phyloP scores from a whole-genome alignment of 2,113 vertebrate species.

The Cheirogaleus medius region DNA sequence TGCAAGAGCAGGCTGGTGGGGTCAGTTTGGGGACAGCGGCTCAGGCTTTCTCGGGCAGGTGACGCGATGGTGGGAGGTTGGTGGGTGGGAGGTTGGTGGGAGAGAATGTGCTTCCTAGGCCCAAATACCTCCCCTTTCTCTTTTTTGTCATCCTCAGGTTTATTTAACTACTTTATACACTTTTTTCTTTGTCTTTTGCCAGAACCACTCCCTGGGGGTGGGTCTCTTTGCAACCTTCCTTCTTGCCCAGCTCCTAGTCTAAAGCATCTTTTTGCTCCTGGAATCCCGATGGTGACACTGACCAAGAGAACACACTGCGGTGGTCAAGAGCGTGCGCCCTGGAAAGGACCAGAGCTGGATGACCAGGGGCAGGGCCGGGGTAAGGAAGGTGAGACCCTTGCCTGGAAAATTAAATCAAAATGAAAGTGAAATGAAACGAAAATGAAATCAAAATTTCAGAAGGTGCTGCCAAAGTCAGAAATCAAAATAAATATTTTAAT shows the following conservation, averaged over 20 bases:
- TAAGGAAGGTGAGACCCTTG: neutral
- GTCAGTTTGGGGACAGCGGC: neutral
- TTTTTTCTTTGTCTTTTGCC: neutral
- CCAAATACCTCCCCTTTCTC: neutral
- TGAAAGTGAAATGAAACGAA: neutral
- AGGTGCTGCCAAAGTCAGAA: neutral
- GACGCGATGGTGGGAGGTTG: accelerated
- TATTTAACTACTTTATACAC: neutral
- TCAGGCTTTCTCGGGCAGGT: neutral
- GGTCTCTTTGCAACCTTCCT: neutral
- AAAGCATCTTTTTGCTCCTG: neutral
- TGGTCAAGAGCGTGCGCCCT: neutral
- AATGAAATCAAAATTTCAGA: neutral
- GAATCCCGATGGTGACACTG: accelerated
- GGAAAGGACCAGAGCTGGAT: neutral
- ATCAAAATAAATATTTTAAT: neutral
- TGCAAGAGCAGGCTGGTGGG: neutral
- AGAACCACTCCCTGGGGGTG: neutral
- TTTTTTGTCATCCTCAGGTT: neutral
- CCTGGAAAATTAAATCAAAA: neutral
- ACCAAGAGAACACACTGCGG: neutral
- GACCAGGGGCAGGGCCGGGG: neutral
- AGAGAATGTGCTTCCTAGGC: neutral
- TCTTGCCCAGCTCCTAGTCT: neutral
- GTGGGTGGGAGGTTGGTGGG: too few species aligned